phyloP scores from a whole-genome alignment of 2,113 vertebrate genomes.

The Dicrurus megarhynchus region DNA sequence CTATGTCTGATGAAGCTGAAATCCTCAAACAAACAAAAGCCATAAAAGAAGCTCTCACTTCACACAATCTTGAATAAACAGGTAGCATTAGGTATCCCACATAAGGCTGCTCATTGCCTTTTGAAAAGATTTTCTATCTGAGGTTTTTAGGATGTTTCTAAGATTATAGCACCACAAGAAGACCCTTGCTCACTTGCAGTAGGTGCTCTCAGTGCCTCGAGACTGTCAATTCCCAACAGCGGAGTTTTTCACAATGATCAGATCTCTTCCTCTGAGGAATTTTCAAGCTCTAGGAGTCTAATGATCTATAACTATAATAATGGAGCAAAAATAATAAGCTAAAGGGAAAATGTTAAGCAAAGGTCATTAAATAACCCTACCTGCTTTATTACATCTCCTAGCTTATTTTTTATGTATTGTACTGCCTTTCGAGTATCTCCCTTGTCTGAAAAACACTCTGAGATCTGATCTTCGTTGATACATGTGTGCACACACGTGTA shows the following conservation, averaged over 20 bases:
- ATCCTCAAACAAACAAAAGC: constrained; percentile 28
- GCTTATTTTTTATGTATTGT: background rate
- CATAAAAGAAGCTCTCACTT: constrained; percentile 9
- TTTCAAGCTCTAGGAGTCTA: background rate
- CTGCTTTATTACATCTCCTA: background rate
- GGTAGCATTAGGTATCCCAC: constrained; percentile 15
- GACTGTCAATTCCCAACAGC: background rate
- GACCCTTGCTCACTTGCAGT: background rate
- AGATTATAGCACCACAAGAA: background rate
- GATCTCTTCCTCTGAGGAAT: background rate
- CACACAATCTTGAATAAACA: constrained; percentile 5
- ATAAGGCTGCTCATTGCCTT: constrained; percentile 11
- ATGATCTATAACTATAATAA: background rate
- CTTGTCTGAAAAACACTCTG: background rate
- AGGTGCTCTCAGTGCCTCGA: background rate
- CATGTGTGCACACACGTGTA: rapidly evolving
- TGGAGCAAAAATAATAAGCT: background rate
- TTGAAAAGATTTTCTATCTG: background rate
- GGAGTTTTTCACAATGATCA: background rate
- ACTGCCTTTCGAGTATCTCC: background rate
- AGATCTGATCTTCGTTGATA: background rate
- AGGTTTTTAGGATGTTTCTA: background rate
- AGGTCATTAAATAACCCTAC: background rate
- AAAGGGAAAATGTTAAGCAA: background rate
- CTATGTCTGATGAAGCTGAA: constrained; percentile 21